Conservation (phyloP, 2,113 vertebrate species). For the Anser brachyrhynchus region DNA sequence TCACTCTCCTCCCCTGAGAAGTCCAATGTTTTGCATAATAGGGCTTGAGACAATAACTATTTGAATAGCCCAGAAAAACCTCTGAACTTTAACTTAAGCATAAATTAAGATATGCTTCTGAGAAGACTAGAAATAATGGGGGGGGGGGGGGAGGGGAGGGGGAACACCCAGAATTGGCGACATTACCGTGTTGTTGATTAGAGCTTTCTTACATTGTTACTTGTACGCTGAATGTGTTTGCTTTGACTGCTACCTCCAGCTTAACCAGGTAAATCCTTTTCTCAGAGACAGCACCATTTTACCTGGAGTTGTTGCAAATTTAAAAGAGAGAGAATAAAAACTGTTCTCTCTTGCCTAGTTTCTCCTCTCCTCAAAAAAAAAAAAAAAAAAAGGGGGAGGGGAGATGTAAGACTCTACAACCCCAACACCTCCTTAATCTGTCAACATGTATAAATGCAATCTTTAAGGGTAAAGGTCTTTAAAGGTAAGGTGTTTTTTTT, state of each 20-base stretch:
- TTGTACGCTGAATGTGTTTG: not conserved
- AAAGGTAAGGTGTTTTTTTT: not conserved
- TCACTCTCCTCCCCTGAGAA: not conserved
- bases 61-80: not conserved
- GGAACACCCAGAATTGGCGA: not conserved
- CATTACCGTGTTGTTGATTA: not conserved
- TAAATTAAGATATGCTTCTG: not conserved
- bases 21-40: not conserved
- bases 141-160: no score
- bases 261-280: not conserved
- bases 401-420: not conserved
- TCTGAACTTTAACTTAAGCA: not conserved
- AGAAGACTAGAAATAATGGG: not conserved
- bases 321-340: not conserved
- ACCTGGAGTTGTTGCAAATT: not conserved
- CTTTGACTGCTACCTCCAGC: not conserved
- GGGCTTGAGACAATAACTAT: not conserved
- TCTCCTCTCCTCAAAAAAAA: not conserved
- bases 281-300: not conserved
- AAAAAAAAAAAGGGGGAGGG: not conserved
- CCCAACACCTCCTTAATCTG: not conserved
- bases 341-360: not conserved
- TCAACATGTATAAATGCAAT: not conserved
- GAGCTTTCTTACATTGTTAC: not conserved
- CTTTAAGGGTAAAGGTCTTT: not conserved